Evolutionary conservation across 2,797 vertebrate species (phyloP).

Genomic region (Sebastes nivosus): DNA sequence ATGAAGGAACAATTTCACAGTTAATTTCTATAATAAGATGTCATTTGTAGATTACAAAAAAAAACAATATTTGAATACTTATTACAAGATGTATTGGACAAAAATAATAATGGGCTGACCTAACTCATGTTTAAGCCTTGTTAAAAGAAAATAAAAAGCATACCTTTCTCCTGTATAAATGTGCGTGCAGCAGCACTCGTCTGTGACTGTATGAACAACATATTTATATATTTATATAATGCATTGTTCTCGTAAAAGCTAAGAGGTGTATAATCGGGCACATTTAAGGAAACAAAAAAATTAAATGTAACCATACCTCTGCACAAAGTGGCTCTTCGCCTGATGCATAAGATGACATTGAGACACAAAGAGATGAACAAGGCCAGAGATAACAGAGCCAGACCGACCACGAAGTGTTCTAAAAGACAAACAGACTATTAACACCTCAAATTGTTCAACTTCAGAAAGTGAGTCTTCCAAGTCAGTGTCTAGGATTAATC

Average conservation of each 20-base stretch:
- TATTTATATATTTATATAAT: neutral
- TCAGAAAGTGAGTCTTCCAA: neutral
- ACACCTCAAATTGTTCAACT: neutral
- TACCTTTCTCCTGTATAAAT: conserved; percentile 57
- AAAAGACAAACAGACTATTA: conserved; percentile 3
- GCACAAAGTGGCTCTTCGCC: conserved; percentile 6
- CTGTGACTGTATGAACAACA: conserved; percentile 42
- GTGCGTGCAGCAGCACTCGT: conserved; percentile 10
- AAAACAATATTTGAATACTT: neutral
- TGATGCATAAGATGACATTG: conserved; percentile 71
- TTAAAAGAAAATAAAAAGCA: neutral
- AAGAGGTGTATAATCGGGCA: neutral
- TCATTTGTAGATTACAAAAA: neutral
- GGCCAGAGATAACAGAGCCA: conserved; percentile 52
- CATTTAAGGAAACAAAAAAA: neutral
- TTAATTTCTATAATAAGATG: neutral
- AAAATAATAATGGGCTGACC: neutral
- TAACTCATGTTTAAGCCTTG: too few species aligned
- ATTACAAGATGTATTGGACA: neutral
- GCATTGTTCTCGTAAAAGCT: neutral
- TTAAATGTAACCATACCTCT: conserved; percentile 53
- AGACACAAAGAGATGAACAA: conserved; percentile 73
- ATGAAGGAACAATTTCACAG: neutral
- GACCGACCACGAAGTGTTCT: accelerated
- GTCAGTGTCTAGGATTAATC: neutral